These are phyloP conservation scores for Scomber japonicus DNA, from an alignment of 2,113 vertebrate species.

Conservation along the genomic window DNA sequence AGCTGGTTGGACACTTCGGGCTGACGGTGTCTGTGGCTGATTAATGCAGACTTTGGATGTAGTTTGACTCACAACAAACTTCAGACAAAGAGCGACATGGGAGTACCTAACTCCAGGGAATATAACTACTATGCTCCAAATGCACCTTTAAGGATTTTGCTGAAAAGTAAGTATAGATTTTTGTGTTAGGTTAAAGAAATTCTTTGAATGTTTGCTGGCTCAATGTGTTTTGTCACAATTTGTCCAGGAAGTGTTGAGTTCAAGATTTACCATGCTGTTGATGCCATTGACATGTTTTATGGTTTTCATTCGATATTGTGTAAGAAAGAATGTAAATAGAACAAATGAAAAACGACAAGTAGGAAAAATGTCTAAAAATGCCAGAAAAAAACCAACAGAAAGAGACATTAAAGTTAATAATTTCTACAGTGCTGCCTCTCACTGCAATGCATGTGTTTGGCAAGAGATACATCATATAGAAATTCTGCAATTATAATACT, in stretches of 20 bases:
- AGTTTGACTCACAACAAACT: conserved; percentile 28
- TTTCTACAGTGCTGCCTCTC: neutral
- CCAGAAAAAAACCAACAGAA: neutral
- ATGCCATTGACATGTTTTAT: neutral
- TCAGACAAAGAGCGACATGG: conserved; percentile 71
- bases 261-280: neutral
- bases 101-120: conserved; percentile 84
- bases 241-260: neutral
- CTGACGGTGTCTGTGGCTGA: neutral
- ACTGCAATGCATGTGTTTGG: too few relatives aligned
- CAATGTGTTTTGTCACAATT: neutral
- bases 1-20: conserved; percentile 11
- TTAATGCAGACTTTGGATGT: conserved; percentile 45
- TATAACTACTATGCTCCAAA: conserved; percentile 69
- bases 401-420: neutral
- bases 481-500: too few relatives aligned
- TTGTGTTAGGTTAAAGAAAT: neutral
- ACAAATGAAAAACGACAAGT: neutral
- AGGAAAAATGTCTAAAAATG: neutral
- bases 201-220: neutral
- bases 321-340: neutral
- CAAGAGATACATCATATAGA: too few relatives aligned
- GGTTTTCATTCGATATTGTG: neutral
- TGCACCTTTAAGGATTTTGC: conserved; percentile 71
- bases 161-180: conserved; percentile 79